A percentile compares a stretch with the other conserved stretches of the same genome.
phyloP scores from a whole-genome alignment of 2,888 invertebrate genomes.

The Ditylenchus weischeri region DNA sequence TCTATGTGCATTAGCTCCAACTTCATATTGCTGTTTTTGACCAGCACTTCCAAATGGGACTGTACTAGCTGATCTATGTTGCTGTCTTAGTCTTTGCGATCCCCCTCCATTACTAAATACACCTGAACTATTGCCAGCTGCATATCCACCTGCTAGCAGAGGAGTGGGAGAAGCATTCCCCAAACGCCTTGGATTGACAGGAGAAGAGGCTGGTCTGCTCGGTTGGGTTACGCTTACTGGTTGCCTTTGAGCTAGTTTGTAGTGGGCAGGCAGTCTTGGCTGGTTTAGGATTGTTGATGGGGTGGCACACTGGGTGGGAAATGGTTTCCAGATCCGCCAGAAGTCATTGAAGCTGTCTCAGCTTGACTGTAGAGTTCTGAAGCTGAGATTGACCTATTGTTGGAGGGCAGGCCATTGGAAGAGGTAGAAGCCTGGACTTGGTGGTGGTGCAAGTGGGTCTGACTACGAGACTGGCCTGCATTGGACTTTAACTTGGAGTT shows the following conservation, averaged over 20 bases:
- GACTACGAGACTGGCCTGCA: neutral
- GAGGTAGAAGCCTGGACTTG: neutral
- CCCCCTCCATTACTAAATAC: too few species aligned
- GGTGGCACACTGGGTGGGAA: neutral
- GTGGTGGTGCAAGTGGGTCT: conserved; percentile 7
- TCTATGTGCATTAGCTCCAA: too few species aligned
- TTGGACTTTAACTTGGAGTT: neutral
- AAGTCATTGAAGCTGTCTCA: conserved; percentile 29
- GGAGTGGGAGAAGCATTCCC: conserved; percentile 21
- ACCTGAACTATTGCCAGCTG: too few species aligned
- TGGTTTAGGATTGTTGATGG: conserved; percentile 16
- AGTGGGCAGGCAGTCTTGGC: conserved; percentile 46
- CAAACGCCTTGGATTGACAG: neutral
- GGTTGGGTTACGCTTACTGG: conserved; percentile 45
- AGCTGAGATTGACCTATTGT: conserved; percentile 45
- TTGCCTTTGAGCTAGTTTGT: conserved; percentile 43
- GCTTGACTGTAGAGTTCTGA: conserved; percentile 41
- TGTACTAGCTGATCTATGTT: conserved; percentile 20
- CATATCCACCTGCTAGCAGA: neutral
- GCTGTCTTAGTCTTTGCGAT: neutral
- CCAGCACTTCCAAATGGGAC: conserved; percentile 18
- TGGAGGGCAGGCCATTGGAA: conserved; percentile 17
- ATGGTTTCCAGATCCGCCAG: conserved; percentile 2
- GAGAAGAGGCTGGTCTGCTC: conserved; percentile 19
- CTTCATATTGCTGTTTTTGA: too few species aligned